A percentile compares a stretch with the other conserved stretches of the same genome.
Evolutionary conservation across 2,797 vertebrate species (phyloP).

Genomic region (Spheniscus humboldti): DNA sequence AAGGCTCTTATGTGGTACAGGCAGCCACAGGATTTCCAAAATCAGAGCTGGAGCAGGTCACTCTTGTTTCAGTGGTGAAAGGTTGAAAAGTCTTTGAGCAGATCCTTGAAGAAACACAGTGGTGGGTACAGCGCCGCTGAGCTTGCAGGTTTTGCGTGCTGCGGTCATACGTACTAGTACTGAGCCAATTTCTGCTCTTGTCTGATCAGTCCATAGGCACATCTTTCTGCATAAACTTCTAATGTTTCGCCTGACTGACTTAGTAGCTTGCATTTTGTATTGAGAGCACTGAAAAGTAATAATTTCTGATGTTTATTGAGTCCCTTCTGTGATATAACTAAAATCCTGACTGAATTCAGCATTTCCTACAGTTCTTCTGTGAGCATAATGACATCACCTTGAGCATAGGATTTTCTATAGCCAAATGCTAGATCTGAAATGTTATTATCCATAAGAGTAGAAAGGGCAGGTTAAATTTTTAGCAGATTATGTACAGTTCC

Average conservation of each 20-base stretch:
- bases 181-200: not conserved
- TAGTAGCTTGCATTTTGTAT: not conserved
- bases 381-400: not conserved
- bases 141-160: not conserved
- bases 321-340: not conserved
- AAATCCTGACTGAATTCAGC: not conserved
- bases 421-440: not conserved
- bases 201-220: not conserved
- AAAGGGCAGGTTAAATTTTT: not conserved
- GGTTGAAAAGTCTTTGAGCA: slow-evolving; percentile 25
- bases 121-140: fast-evolving
- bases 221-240: not conserved
- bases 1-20: slow-evolving; percentile 33
- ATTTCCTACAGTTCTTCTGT: not conserved
- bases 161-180: fast-evolving
- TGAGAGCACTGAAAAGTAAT: not conserved
- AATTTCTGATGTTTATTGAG: not conserved
- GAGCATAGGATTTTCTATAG: not conserved
- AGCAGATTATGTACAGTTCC: not conserved
- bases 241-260: not conserved
- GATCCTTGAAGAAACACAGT: fast-evolving
- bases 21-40: slow-evolving; percentile 39
- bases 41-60: slow-evolving; percentile 1
- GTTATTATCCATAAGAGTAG: not conserved
- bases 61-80: slow-evolving; percentile 29